A percentile compares a stretch with the other conserved stretches of the same genome.
Evolutionary conservation across 2,113 vertebrate species (phyloP).

Genomic region (Channa maculata): DNA sequence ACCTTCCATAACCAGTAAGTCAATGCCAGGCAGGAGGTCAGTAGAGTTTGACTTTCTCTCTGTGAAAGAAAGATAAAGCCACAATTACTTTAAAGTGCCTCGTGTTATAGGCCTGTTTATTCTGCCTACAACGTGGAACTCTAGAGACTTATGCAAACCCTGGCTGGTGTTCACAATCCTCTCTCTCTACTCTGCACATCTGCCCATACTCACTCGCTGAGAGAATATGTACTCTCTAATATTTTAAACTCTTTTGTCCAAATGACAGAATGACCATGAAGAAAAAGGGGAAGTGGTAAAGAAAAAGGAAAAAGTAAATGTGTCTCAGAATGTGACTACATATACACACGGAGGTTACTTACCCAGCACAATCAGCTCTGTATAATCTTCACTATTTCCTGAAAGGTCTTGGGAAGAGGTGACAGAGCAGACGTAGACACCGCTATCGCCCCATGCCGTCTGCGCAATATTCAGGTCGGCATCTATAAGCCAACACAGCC

Average conservation of each 20-base stretch:
- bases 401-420: slow-evolving; percentile 84
- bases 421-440: slow-evolving; percentile 89
- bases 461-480: slow-evolving; percentile 89
- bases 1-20: slow-evolving; percentile 96
- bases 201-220: neutral
- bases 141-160: neutral
- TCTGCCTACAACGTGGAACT: slow-evolving; percentile 1
- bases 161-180: neutral
- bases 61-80: slow-evolving; percentile 89
- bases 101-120: slow-evolving; percentile 12
- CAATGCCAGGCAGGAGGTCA: slow-evolving; percentile 95
- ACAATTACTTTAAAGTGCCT: slow-evolving; percentile 79
- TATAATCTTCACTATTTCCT: slow-evolving; percentile 88
- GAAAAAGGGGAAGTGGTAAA: neutral
- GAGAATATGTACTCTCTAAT: neutral
- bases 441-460: slow-evolving; percentile 92
- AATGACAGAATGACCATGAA: too few relatives aligned
- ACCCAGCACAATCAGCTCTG: slow-evolving; percentile 91
- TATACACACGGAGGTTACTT: slow-evolving; percentile 38
- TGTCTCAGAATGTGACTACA: neutral
- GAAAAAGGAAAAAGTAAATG: neutral
- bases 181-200: neutral
- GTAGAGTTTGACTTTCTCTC: slow-evolving; percentile 91
- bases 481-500: slow-evolving; percentile 66
- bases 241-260: neutral